Conservation (phyloP, 2,888 invertebrate species). For the Thymelicus sylvestris region DNA sequence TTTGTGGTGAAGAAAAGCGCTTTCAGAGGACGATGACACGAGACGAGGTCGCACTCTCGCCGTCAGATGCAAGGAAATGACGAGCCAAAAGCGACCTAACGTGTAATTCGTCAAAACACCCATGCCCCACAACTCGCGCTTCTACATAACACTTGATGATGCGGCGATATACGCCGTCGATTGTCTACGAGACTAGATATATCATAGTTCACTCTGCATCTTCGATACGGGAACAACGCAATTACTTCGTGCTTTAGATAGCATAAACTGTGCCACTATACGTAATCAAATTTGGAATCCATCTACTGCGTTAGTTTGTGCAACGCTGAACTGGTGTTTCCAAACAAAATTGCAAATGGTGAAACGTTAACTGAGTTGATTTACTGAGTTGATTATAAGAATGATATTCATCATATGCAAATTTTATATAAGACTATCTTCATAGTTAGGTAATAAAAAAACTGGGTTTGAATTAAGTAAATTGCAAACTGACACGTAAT, state of each 20-base stretch:
- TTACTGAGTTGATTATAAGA: neutral
- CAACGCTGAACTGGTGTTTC: conserved; percentile 17
- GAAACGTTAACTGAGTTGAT: neutral
- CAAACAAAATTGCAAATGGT: conserved; percentile 10
- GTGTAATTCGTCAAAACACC: conserved; percentile 77
- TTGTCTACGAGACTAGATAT: conserved; percentile 43
- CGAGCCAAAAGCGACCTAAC: conserved; percentile 77
- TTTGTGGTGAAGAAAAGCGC: conserved; percentile 83
- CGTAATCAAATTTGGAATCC: conserved; percentile 48
- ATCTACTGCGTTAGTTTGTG: conserved; percentile 37
- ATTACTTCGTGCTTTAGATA: conserved; percentile 64
- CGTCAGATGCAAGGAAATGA: conserved; percentile 77
- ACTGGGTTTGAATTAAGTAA: too few relatives aligned
- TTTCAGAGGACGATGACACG: conserved; percentile 85
- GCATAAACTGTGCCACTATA: conserved; percentile 54
- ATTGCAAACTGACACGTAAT: too few relatives aligned
- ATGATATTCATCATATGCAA: neutral
- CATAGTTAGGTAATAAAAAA: neutral
- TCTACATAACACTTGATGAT: conserved; percentile 39
- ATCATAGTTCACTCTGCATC: conserved; percentile 57
- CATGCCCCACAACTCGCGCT: conserved; percentile 49
- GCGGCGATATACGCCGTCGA: conserved; percentile 29
- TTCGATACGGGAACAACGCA: conserved; percentile 60
- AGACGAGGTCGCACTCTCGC: conserved; percentile 81
- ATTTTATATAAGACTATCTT: neutral